Evolutionary conservation across 2,888 invertebrate species (phyloP).

Genomic region (Drosophila heteroneura): DNA sequence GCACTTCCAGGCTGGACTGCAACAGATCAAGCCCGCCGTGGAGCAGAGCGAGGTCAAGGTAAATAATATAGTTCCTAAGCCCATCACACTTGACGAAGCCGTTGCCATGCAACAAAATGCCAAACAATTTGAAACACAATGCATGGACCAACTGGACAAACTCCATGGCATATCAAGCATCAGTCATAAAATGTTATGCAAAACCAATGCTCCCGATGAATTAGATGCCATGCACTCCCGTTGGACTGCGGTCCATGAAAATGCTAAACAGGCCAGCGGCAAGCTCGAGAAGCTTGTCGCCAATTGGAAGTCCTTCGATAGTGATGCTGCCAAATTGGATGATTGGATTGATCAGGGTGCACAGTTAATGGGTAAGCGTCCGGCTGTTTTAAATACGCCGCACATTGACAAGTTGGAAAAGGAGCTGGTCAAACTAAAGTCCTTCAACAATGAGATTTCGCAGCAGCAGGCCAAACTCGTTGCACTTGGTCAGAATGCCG

Average conservation of each 20-base stretch:
- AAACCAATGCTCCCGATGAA: conserved; percentile 92
- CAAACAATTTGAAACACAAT: conserved; percentile 91
- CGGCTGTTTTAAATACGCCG: conserved; percentile 88
- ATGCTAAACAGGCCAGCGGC: conserved; percentile 91
- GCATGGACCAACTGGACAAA: conserved; percentile 91
- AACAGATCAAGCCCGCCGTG: conserved; percentile 94
- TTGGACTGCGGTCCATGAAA: conserved; percentile 94
- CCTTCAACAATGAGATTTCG: conserved; percentile 93
- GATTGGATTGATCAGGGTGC: conserved; percentile 91
- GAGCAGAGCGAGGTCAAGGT: conserved; percentile 94
- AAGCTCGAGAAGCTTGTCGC: conserved; percentile 92
- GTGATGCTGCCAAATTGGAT: conserved; percentile 91
- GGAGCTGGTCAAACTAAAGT: conserved; percentile 91
- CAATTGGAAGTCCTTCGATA: conserved; percentile 93
- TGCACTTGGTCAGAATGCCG: conserved; percentile 91
- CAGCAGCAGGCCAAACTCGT: conserved; percentile 94
- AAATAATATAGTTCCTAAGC: conserved; percentile 87
- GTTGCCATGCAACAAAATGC: conserved; percentile 90
- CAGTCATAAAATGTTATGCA: conserved; percentile 91
- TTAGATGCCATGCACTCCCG: conserved; percentile 93
- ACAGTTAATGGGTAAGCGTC: conserved; percentile 87
- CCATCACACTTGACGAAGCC: conserved; percentile 92
- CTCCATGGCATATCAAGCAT: conserved; percentile 91
- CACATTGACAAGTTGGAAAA: conserved; percentile 91
- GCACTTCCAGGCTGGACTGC: conserved; percentile 91